phyloP scores from a whole-genome alignment of 1,140 invertebrate species.

The Camponotus floridanus region DNA sequence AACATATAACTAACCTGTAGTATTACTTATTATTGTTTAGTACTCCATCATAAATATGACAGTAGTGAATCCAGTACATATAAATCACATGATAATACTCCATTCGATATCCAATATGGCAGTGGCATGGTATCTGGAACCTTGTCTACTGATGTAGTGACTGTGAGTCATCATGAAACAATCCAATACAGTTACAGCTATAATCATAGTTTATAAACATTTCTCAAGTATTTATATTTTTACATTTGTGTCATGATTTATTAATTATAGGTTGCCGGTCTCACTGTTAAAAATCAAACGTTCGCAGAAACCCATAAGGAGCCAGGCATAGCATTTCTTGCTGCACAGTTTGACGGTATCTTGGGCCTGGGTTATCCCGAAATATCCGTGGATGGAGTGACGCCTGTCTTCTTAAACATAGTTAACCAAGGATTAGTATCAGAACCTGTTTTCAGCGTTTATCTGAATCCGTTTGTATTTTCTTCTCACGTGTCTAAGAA shows the following conservation, averaged over 20 bases:
- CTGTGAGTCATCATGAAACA: slow-evolving; percentile 87
- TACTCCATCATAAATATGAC: slow-evolving; percentile 99
- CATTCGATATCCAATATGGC: slow-evolving; percentile 97
- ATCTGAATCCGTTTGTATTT: slow-evolving; percentile 92
- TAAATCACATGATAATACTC: slow-evolving; percentile 93
- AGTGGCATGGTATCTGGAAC: slow-evolving; percentile 98
- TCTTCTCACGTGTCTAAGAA: not conserved
- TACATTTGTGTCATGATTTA: not conserved
- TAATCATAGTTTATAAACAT: not conserved
- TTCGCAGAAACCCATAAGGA: too few species aligned
- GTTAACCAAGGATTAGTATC: slow-evolving; percentile 93
- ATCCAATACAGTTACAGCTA: not conserved
- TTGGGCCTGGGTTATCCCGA: slow-evolving; percentile 95
- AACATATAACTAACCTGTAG: not conserved
- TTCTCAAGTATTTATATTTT: slow-evolving; percentile 4
- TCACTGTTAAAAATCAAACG: too few species aligned
- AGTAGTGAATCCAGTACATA: slow-evolving; percentile 94
- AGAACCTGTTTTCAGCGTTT: slow-evolving; percentile 97
- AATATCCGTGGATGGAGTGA: slow-evolving; percentile 96
- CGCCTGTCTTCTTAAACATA: slow-evolving; percentile 98
- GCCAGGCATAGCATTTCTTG: slow-evolving; percentile 88
- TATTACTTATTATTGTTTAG: too few species aligned
- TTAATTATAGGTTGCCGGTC: too few species aligned
- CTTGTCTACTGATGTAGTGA: slow-evolving; percentile 95
- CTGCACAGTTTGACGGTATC: slow-evolving; percentile 99